Evolutionary conservation across 2,113 vertebrate species (phyloP).

Genomic region (Muntiacus reevesi): DNA sequence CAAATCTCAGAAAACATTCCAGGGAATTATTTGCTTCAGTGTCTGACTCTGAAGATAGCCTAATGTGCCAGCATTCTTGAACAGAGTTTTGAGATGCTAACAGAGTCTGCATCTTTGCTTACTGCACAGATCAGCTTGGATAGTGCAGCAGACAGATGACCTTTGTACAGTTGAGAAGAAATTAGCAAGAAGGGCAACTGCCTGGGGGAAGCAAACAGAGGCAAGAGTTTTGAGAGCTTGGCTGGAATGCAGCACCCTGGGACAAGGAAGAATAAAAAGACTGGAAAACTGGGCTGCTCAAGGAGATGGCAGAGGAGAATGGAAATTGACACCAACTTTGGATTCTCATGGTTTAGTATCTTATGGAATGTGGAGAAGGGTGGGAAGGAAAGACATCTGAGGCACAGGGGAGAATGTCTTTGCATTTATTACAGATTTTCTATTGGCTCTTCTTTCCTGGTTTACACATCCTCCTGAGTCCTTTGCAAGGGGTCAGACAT

Average conservation of each 20-base stretch:
- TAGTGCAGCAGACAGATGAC: not conserved
- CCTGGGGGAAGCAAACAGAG: not conserved
- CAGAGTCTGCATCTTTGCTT: not conserved
- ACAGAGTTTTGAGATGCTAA: not conserved
- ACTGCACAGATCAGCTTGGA: not conserved
- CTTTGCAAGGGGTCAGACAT: not conserved
- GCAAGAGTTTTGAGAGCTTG: not conserved
- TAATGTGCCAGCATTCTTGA: not conserved
- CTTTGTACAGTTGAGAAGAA: not conserved
- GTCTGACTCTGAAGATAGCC: not conserved
- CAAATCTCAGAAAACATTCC: constrained; percentile 8
- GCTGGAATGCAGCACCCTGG: not conserved
- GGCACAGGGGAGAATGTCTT: not conserved
- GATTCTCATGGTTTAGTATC: not conserved
- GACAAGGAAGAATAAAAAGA: not conserved
- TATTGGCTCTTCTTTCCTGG: not conserved
- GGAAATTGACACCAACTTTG: not conserved
- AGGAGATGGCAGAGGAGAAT: not conserved
- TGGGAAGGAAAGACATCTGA: not conserved
- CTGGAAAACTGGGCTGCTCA: not conserved
- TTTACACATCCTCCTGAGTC: not conserved
- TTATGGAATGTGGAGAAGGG: not conserved
- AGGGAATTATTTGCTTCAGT: not conserved
- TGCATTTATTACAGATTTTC: not conserved
- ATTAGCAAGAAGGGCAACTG: constrained; percentile 6